These are phyloP conservation scores for Leuciscus waleckii DNA, from an alignment of 2,797 vertebrate genomes.

Conservation along the genomic window DNA sequence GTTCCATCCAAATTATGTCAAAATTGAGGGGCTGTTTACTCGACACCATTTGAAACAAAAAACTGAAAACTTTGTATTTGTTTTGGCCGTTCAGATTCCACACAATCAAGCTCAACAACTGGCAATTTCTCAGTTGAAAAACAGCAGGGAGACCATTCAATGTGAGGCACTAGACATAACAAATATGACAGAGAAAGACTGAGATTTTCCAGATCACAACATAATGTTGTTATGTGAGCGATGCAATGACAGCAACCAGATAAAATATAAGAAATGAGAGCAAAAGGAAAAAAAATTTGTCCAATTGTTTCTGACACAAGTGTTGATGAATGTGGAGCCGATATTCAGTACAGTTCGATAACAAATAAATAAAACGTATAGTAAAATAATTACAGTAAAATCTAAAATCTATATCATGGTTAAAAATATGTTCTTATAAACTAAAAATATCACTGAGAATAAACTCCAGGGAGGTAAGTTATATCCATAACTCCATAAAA, in stretches of 20 bases:
- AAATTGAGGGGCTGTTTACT: no score
- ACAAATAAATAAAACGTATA: not conserved
- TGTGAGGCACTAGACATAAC: no score
- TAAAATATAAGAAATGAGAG: not conserved
- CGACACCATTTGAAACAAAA: no score
- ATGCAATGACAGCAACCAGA: not conserved
- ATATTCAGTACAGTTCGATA: not conserved
- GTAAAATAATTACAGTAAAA: not conserved
- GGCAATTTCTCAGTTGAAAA: not conserved
- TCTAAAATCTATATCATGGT: no score
- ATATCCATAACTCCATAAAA: no score
- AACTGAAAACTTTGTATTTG: no score
- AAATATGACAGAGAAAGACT: not conserved
- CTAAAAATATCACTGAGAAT: not conserved
- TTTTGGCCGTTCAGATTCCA: not conserved
- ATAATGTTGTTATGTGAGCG: not conserved
- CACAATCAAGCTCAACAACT: not conserved
- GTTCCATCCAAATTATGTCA: no score
- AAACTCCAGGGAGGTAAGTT: not conserved
- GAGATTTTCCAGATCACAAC: not conserved
- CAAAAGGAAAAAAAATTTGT: not conserved
- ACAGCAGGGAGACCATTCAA: no score
- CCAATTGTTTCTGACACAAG: conserved; percentile 13
- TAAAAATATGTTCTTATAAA: not conserved
- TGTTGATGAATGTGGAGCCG: not conserved